phyloP scores from a whole-genome alignment of 1,140 invertebrate genomes.

The Portunus trituberculatus region DNA sequence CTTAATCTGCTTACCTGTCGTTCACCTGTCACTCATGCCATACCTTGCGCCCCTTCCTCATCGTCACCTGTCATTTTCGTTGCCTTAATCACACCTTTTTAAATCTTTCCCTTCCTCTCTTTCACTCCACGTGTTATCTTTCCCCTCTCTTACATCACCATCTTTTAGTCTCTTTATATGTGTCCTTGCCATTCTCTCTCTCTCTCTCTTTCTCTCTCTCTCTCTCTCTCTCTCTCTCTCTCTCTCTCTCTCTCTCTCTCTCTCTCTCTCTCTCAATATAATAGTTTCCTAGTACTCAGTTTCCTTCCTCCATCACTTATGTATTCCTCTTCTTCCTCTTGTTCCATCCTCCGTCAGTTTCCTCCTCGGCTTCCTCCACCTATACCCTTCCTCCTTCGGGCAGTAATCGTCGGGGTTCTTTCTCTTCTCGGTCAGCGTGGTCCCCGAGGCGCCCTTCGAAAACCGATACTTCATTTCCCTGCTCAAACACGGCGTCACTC shows the following conservation, averaged over 20 bases:
- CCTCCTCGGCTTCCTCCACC: neutral
- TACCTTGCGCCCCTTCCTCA: too few species aligned
- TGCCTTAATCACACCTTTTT: too few species aligned
- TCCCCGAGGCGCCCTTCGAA: neutral
- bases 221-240: conserved; percentile 23
- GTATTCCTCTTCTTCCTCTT: neutral
- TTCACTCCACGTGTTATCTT: too few species aligned
- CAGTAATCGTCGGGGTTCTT: neutral
- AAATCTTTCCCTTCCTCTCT: too few species aligned
- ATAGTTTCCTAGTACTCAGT: too few species aligned
- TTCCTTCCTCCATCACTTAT: neutral
- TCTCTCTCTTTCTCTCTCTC: conserved; percentile 12
- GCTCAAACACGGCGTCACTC: neutral
- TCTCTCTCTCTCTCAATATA: neutral
- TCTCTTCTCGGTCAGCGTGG: neutral
- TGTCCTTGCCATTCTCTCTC: neutral
- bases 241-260: neutral
- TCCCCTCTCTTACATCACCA: neutral
- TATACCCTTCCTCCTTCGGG: neutral
- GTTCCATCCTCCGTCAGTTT: neutral
- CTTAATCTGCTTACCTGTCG: too few species aligned
- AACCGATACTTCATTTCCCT: conserved; percentile 21
- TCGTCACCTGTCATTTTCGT: too few species aligned
- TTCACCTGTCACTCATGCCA: too few species aligned
- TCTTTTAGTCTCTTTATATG: neutral